phyloP scores from a whole-genome alignment of 2,113 vertebrate species.

The Cavia aperea region DNA sequence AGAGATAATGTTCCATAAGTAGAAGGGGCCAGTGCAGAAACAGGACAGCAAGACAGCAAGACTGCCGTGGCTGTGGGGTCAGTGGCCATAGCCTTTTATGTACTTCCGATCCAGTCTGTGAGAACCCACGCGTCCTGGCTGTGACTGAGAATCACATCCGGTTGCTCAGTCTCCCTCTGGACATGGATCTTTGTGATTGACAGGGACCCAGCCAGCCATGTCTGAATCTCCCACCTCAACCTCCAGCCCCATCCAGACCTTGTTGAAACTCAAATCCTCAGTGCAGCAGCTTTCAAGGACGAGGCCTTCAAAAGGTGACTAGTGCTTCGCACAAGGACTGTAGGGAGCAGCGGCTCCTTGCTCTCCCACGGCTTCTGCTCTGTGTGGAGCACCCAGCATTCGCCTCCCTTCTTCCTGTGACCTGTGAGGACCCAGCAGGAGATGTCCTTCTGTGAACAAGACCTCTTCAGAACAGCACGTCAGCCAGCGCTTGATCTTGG shows the following conservation, averaged over 20 bases:
- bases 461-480: background rate
- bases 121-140: background rate
- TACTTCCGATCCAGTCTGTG: background rate
- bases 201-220: background rate
- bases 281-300: background rate
- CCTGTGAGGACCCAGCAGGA: background rate
- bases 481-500: background rate
- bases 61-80: background rate
- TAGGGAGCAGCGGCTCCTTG: background rate
- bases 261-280: background rate
- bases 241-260: background rate
- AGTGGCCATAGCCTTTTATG: background rate
- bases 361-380: background rate
- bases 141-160: background rate
- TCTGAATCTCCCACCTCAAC: background rate
- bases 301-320: background rate
- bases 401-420: background rate
- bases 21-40: background rate
- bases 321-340: background rate
- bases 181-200: background rate
- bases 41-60: background rate
- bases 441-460: background rate
- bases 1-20: background rate
- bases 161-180: background rate
- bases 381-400: background rate